phyloP scores from a whole-genome alignment of 2,888 invertebrate species.

The Malacosoma neustria region DNA sequence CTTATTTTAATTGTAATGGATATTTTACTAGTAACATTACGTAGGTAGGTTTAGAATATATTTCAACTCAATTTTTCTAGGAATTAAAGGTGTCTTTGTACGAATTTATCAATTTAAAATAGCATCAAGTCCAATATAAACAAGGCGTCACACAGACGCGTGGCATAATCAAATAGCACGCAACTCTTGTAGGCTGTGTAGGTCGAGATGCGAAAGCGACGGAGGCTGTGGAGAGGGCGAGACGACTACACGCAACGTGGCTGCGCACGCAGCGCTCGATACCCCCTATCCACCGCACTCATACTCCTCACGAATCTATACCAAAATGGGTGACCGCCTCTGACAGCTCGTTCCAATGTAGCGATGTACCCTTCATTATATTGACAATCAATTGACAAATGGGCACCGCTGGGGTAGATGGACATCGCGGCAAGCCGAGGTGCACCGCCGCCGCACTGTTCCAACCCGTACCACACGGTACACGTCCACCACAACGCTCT shows the following conservation, averaged over 20 bases:
- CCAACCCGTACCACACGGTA: slow-evolving; percentile 11
- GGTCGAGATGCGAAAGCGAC: slow-evolving; percentile 27
- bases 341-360: slow-evolving; percentile 61
- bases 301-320: slow-evolving; percentile 51
- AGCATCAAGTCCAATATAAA: slow-evolving; percentile 67
- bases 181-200: slow-evolving; percentile 48
- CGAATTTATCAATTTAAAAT: slow-evolving; percentile 69
- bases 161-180: slow-evolving; percentile 61
- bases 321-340: slow-evolving; percentile 55
- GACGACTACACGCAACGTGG: slow-evolving; percentile 39
- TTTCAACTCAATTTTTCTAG: too few species aligned
- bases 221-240: slow-evolving; percentile 27
- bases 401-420: slow-evolving; percentile 31
- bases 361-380: slow-evolving; percentile 70
- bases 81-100: slow-evolving; percentile 51
- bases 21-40: too few species aligned
- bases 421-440: slow-evolving; percentile 14
- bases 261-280: slow-evolving; percentile 58
- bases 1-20: too few species aligned
- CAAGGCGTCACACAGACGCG: slow-evolving; percentile 60
- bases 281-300: slow-evolving; percentile 38
- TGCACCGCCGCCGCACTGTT: slow-evolving; percentile 3
- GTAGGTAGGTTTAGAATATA: too few species aligned
- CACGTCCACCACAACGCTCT: slow-evolving; percentile 3
- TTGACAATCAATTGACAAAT: slow-evolving; percentile 72